Evolutionary conservation across 2,113 vertebrate genomes (phyloP).

Genomic region (Gorsachius goisagi): DNA sequence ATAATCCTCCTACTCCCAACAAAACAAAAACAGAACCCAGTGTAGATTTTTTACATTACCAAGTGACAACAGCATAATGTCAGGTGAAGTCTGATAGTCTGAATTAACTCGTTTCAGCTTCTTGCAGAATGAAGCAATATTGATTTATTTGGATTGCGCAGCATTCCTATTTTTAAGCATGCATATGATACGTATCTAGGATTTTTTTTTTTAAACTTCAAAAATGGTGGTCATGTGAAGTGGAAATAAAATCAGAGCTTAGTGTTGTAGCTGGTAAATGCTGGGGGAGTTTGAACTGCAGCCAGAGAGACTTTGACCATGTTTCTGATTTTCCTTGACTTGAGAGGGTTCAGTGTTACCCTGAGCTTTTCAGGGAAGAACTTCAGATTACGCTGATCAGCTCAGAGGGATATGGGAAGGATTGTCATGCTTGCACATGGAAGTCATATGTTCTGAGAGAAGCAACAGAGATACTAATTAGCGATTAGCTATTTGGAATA

Average conservation of each 20-base stretch:
- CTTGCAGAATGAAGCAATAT: not conserved
- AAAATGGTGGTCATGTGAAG: not conserved
- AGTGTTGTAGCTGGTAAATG: not conserved
- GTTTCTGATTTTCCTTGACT: not conserved
- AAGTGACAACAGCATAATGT: not conserved
- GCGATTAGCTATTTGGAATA: not conserved
- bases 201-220: not conserved
- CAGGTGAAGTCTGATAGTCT: not conserved
- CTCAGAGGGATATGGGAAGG: not conserved
- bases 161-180: not conserved
- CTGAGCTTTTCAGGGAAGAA: constrained; percentile 11
- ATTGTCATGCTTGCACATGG: not conserved
- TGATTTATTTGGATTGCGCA: not conserved
- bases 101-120: not conserved
- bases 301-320: not conserved
- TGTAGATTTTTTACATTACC: not conserved
- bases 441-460: not conserved
- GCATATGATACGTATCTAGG: not conserved
- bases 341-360: not conserved
- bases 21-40: constrained; percentile 1
- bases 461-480: not conserved
- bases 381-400: not conserved
- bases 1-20: constrained; percentile 25
- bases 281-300: not conserved
- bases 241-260: not conserved